Conservation (phyloP, 2,113 vertebrate genomes). For the Semnornis frantzii region DNA sequence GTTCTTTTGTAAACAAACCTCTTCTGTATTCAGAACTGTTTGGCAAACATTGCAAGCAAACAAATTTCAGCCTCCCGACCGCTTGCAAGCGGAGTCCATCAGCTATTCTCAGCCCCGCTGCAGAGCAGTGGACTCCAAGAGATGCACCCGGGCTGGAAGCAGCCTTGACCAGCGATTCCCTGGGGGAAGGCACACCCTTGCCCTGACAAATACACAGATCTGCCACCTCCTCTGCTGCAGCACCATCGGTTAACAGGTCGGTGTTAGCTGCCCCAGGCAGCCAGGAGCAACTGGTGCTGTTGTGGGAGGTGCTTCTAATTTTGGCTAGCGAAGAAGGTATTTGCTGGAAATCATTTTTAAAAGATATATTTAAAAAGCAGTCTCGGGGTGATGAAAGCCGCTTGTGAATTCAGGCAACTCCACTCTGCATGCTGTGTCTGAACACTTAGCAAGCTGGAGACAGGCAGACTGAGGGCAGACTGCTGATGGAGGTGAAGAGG, state of each 20-base stretch:
- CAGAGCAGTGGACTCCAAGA: not conserved
- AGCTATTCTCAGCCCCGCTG: not conserved
- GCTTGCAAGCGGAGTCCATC: not conserved
- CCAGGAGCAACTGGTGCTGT: not conserved
- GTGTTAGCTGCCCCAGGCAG: not conserved
- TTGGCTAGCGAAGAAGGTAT: not conserved
- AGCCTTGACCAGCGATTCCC: not conserved
- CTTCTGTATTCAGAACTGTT: not conserved
- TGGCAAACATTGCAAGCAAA: not conserved
- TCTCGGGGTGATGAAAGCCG: not conserved
- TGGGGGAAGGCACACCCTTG: not conserved
- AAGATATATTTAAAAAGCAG: too few species aligned
- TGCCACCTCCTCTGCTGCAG: not conserved
- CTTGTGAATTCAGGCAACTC: conserved; percentile 1
- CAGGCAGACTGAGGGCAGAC: not conserved
- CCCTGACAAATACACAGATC: not conserved
- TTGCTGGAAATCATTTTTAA: not conserved
- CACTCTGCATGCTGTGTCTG: not conserved
- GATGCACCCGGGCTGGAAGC: not conserved
- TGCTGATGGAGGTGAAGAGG: not conserved
- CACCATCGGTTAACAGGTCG: not conserved
- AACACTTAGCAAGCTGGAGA: not conserved
- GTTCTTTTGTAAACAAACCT: not conserved
- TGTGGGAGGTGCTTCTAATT: not conserved
- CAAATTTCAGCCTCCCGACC: not conserved